Evolutionary conservation across 2,888 invertebrate genomes (phyloP), one percentile per base, ranked within the genome.

Genomic region (Hymenopus coronatus): DNA sequence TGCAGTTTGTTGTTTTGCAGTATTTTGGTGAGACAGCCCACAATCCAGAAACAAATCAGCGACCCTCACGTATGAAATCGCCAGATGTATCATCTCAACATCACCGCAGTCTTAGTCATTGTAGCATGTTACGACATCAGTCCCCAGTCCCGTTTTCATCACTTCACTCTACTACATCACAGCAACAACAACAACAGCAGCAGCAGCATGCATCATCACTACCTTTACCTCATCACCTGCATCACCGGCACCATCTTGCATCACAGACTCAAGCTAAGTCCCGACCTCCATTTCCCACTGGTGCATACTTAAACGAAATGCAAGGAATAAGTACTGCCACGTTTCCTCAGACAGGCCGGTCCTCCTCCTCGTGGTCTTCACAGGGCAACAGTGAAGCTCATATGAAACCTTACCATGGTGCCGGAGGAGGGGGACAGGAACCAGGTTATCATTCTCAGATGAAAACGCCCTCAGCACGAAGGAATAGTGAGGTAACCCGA

Each of bases 21-120:
- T 98, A 97, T 94, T 98, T 97, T 93, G 96, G 97, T 91, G 97
- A 97, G 93, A 97, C 97, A 91, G 98, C 98, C 30, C 97, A 98
- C 93, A 97, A 98, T 93, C 97, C 98, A 84, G 97, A 97, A 93
- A 96, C 97, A 91, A 97, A 97, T 93, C 97, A 96, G 93, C 94
- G 96, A 90, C 94, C 94, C 82, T 90, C 89, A 83, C 93, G 93
- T 28, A 90, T 93, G 82, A 92, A 92, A 88, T 93, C 93, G 3
- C 94, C 93, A 8, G 92, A 94, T 91, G 94, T 94, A 88, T 28
- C 87, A 8, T 70, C 54, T 25, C 87, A 89, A 15, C 87, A 88
- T 28, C 84, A 88, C 84, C 46, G 40, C 25, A 14, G 86, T 89
- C 70, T 88, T 46, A 54, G 85, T n/a, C 54, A 81, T 54, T n/a